Evolutionary conservation across 2,888 invertebrate genomes (phyloP).

Genomic region (Seira sanloemensis): DNA sequence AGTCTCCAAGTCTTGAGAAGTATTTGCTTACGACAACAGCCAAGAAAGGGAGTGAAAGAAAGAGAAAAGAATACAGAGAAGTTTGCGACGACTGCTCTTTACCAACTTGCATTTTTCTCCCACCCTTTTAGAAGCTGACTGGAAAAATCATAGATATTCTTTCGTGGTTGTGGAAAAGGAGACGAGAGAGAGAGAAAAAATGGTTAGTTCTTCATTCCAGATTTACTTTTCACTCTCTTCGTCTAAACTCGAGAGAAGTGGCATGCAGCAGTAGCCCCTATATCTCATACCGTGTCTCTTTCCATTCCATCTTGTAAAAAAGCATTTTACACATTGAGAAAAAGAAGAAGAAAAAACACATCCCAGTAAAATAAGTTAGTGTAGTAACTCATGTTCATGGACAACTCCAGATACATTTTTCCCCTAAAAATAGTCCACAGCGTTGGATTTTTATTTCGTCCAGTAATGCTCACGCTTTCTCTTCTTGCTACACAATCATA

Average conservation of each 20-base stretch:
- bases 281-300: no score
- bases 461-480: background rate
- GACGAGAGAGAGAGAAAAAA: no score
- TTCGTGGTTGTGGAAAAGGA: no score
- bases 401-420: background rate
- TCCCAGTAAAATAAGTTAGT: no score
- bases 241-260: background rate
- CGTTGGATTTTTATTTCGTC: no score
- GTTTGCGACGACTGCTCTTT: background rate
- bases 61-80: background rate
- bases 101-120: background rate
- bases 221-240: background rate
- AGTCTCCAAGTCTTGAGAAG: background rate
- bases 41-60: no score
- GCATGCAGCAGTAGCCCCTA: background rate
- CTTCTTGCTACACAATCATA: background rate
- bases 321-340: background rate
- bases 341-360: no score
- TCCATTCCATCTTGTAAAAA: no score
- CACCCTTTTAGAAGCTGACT: no score
- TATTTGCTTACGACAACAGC: constrained; percentile 5
- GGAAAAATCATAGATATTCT: no score
- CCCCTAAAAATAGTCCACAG: no score
- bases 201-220: constrained; percentile 15
- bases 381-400: background rate